These are phyloP conservation scores for Porites australiensis DNA, from an alignment of 64 coral and sea anemone genomes.

Conservation along the genomic window DNA sequence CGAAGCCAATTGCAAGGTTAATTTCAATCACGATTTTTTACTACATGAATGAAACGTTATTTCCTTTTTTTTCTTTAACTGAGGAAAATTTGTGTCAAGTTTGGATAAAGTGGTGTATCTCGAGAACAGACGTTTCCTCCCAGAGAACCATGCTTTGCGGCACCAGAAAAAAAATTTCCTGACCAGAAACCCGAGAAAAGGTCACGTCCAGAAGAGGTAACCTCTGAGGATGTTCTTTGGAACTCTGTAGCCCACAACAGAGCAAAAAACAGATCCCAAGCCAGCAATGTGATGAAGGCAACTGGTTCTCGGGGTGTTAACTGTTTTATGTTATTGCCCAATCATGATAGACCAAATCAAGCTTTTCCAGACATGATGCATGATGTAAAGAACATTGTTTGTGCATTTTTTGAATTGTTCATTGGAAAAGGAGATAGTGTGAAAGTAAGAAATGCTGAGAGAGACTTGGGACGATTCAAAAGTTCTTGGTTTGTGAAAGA, in stretches of 20 bases:
- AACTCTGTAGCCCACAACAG: constrained; percentile 8
- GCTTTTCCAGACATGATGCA: constrained; percentile 71
- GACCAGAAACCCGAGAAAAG: background rate
- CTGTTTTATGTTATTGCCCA: constrained; percentile 56
- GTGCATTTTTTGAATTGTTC: constrained; percentile 7
- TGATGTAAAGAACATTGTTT: constrained; percentile 46
- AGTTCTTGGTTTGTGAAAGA: constrained; percentile 21
- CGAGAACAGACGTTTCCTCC: constrained; percentile 53
- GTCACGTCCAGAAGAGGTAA: background rate
- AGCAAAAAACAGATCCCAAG: constrained; percentile 25
- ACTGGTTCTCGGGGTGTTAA: constrained; percentile 25
- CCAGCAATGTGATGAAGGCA: constrained; percentile 26
- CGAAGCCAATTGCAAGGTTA: too few species aligned
- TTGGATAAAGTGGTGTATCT: constrained; percentile 62
- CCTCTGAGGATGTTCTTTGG: constrained; percentile 16
- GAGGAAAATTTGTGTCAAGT: constrained; percentile 18
- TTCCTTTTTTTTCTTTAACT: background rate
- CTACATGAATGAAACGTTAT: too few species aligned
- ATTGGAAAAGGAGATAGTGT: constrained; percentile 31
- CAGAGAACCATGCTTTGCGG: constrained; percentile 4
- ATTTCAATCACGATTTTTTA: too few species aligned
- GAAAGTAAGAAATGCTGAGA: constrained; percentile 56
- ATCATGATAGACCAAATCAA: constrained; percentile 18
- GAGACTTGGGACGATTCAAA: constrained; percentile 45
- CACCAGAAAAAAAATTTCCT: background rate